phyloP scores from a whole-genome alignment of 2,113 vertebrate species.

The Poeciliopsis prolifica region DNA sequence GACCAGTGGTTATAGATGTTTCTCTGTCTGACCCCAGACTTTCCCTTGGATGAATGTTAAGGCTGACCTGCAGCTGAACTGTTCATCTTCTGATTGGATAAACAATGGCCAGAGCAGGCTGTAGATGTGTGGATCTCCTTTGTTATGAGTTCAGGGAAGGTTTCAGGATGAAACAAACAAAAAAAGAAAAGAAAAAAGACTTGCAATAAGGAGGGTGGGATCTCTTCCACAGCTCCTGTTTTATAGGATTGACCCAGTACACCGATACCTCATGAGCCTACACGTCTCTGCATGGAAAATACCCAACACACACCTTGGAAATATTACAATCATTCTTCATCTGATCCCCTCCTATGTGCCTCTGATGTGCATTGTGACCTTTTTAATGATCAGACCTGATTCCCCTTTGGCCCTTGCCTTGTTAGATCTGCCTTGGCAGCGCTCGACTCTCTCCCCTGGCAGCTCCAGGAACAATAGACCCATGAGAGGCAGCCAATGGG shows the following conservation, averaged over 20 bases:
- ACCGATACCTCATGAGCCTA: background rate
- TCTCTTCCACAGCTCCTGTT: constrained; percentile 47
- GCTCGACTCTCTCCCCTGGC: constrained; percentile 60
- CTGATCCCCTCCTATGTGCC: constrained; percentile 50
- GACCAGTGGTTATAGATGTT: constrained; percentile 3
- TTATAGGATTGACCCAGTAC: background rate
- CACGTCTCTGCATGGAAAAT: background rate
- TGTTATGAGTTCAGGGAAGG: constrained; percentile 58
- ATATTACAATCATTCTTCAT: constrained; percentile 18
- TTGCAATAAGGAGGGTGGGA: background rate
- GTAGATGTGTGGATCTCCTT: constrained; percentile 57
- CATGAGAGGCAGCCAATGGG: constrained; percentile 73
- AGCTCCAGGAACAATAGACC: constrained; percentile 74
- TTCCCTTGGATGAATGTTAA: constrained; percentile 38
- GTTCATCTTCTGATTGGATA: constrained; percentile 66
- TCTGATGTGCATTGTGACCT: constrained; percentile 53
- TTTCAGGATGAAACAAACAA: constrained; percentile 46
- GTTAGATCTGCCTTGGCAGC: constrained; percentile 74
- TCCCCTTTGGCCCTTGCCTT: constrained; percentile 57
- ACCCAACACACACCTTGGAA: constrained; percentile 32
- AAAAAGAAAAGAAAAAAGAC: background rate
- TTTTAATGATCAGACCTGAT: constrained; percentile 73
- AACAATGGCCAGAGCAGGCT: constrained; percentile 38
- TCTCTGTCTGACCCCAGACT: constrained; percentile 28
- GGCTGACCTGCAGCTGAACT: constrained; percentile 57